Percentiles rank a stretch among this genome's conserved stretches.
Conservation (phyloP, 2,113 vertebrate species). For the Corapipo altera region DNA sequence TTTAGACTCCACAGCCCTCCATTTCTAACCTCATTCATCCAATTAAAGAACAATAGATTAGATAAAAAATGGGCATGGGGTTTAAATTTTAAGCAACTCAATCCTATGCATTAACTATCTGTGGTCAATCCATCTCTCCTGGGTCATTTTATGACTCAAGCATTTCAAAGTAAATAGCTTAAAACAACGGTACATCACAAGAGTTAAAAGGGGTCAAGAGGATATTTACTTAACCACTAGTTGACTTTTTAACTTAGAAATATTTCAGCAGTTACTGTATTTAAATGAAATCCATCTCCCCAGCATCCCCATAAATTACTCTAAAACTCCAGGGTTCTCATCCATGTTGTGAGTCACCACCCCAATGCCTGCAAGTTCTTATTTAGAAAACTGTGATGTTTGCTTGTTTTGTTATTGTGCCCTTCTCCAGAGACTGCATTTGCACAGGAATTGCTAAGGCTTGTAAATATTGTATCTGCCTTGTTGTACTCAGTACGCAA, state of each 20-base stretch:
- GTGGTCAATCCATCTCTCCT: constrained; percentile 35
- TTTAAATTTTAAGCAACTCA: constrained; percentile 49
- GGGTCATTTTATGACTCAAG: constrained; percentile 50
- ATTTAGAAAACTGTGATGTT: constrained; percentile 43
- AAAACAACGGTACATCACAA: constrained; percentile 47
- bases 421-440: constrained; percentile 62
- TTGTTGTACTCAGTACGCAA: constrained; percentile 62
- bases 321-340: constrained; percentile 46
- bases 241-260: constrained; percentile 61
- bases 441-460: constrained; percentile 56
- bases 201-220: constrained; percentile 64
- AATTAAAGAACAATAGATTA: constrained; percentile 63
- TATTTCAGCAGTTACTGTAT: constrained; percentile 60
- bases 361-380: constrained; percentile 32
- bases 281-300: constrained; percentile 65
- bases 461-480: constrained; percentile 72
- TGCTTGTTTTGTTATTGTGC: constrained; percentile 55
- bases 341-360: constrained; percentile 31
- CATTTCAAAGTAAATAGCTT: constrained; percentile 63
- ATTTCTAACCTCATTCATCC: constrained; percentile 60
- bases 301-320: constrained; percentile 66
- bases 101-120: constrained; percentile 10
- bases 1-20: constrained; percentile 23
- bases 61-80: neutral
- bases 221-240: constrained; percentile 57